Evolutionary conservation across 1,140 invertebrate genomes (phyloP), one percentile per base, ranked within the genome.

Genomic region (Drosophila sproati): DNA sequence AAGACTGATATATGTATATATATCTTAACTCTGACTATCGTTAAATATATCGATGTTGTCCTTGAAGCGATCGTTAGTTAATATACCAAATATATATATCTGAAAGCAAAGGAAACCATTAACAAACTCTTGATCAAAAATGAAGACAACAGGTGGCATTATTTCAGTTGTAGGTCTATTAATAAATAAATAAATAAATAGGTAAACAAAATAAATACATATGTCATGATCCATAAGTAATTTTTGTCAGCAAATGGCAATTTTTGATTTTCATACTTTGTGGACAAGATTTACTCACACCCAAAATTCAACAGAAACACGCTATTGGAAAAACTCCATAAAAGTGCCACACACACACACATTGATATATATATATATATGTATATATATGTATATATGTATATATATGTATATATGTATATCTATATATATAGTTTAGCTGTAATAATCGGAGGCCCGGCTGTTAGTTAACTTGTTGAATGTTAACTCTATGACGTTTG

Each of bases 401-500:
- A 20, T 5, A 20, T 45, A 20, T 2, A 2, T 12, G 12, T 5
- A n/a, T 48, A 29, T 6, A 4, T n/a, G 10, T 12, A 12, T 12
- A 12, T 12, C 31, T n/a, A 52, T 52, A 31, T 52, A 34, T 20
- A n/a, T n/a, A 12, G 12, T 3, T 32, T 5, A 5, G 31, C 5
- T n/a, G 34, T 48, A 60, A 35, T 12, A 60, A 35, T 48, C 31
- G 57, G 43, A 47, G 57, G 57, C 29, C 12, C 39, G 52, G 28
- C 63, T 48, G 20, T 57, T 67, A 12, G 20, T 57, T 4, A n/a
- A 59, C 45, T 68, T 68, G 64, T 60, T 66, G 39, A 45, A 54
- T 41, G 31, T 20, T 12, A 37, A 10, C 35, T 29, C 12, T 12
- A 60, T 60, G 57, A 60, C 57, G 57, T 47, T 48, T 45, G 34